phyloP scores from a whole-genome alignment of 2,797 vertebrate genomes.

The Podargus strigoides region DNA sequence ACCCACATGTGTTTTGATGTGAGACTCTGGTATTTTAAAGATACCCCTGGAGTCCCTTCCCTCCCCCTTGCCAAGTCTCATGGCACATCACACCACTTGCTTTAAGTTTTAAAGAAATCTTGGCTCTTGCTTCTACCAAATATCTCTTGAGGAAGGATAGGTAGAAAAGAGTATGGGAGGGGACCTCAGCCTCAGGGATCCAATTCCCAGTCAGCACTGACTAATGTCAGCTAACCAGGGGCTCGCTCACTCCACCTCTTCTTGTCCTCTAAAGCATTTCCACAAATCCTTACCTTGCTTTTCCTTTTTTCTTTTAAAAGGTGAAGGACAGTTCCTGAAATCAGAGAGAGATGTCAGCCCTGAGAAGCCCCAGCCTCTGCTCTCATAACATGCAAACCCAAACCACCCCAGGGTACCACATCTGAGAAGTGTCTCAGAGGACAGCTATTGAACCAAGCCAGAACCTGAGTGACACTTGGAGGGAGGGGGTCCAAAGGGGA shows the following conservation, averaged over 20 bases:
- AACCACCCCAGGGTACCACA: neutral
- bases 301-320: constrained; percentile 66
- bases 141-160: neutral
- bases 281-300: constrained; percentile 61
- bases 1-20: neutral
- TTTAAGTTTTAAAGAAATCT: neutral
- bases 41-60: neutral
- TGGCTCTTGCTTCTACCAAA: neutral
- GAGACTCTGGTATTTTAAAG: neutral
- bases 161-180: neutral
- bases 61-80: neutral
- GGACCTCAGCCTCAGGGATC: neutral
- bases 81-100: neutral
- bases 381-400: neutral
- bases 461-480: neutral
- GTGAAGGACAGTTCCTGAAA: constrained; percentile 67
- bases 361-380: neutral
- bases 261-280: neutral
- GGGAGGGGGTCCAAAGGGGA: neutral
- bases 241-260: neutral
- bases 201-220: neutral
- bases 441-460: neutral
- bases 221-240: neutral
- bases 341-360: constrained; percentile 49
- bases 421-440: neutral